Percentiles rank a stretch among this genome's conserved stretches.
phyloP scores from a whole-genome alignment of 1,140 invertebrate genomes.

The Hycleus phaleratus region DNA sequence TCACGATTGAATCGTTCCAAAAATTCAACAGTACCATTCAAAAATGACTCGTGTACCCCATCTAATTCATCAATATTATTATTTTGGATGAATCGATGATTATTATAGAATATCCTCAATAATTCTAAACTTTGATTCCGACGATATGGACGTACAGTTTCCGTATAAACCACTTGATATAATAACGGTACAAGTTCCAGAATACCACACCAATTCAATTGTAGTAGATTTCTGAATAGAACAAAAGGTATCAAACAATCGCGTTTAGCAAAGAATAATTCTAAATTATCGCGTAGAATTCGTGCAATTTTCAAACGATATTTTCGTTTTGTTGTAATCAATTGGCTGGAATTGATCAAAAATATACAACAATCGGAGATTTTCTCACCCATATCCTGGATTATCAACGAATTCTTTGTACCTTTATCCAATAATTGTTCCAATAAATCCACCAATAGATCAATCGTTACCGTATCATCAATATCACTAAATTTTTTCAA shows the following conservation, averaged over 20 bases:
- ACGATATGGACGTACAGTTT: conserved; percentile 52
- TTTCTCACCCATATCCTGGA: conserved; percentile 59
- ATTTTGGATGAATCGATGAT: conserved; percentile 42
- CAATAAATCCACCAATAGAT: conserved; percentile 50
- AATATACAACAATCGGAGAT: conserved; percentile 58
- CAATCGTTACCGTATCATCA: conserved; percentile 46
- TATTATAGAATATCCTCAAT: conserved; percentile 51
- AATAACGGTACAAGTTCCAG: conserved; percentile 48
- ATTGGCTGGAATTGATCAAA: conserved; percentile 53
- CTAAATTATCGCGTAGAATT: conserved; percentile 47
- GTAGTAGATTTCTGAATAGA: conserved; percentile 56
- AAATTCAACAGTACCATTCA: conserved; percentile 32
- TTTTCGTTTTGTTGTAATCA: conserved; percentile 40
- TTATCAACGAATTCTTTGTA: conserved; percentile 52
- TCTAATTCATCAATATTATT: conserved; percentile 26
- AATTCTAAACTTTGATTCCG: conserved; percentile 57
- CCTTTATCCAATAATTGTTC: conserved; percentile 56
- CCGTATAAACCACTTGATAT: conserved; percentile 52
- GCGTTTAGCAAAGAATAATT: conserved; percentile 52
- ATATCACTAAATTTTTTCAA: conserved; percentile 54
- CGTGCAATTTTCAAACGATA: conserved; percentile 39
- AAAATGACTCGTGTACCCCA: conserved; percentile 39
- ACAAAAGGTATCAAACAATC: conserved; percentile 54
- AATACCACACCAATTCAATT: conserved; percentile 54
- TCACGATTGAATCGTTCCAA: conserved; percentile 32